These are phyloP conservation scores for Corella eumyota DNA, from an alignment of 23 tunicate species.

Conservation along the genomic window DNA sequence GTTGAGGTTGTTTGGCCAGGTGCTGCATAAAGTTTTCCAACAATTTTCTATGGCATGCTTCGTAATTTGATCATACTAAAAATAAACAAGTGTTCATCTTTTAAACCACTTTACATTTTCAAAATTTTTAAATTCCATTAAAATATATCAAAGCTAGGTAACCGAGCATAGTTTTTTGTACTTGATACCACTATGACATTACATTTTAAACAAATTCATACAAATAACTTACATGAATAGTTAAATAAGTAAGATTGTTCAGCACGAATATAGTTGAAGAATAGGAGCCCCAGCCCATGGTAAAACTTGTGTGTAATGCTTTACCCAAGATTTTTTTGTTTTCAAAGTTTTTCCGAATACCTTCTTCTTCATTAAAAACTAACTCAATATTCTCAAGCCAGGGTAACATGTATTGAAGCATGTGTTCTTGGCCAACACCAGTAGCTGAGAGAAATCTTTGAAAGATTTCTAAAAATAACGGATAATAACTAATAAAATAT, in stretches of 20 bases:
- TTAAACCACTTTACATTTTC: too few relatives aligned
- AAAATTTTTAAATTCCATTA: too few relatives aligned
- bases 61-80: constrained; percentile 25
- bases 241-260: constrained; percentile 22
- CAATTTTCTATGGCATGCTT: constrained; percentile 46
- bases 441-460: constrained; percentile 33
- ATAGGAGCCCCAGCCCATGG: background rate
- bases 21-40: constrained; percentile 40
- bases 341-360: too few relatives aligned
- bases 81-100: background rate
- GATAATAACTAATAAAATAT: background rate
- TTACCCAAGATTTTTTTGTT: too few relatives aligned
- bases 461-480: constrained; percentile 36
- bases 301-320: too few relatives aligned
- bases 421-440: constrained; percentile 24
- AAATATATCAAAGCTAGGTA: too few relatives aligned
- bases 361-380: constrained; percentile 2
- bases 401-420: constrained; percentile 58
- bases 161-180: too few relatives aligned
- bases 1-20: constrained; percentile 32
- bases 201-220: too few relatives aligned
- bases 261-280: background rate
- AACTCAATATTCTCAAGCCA: constrained; percentile 67
- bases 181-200: too few relatives aligned
- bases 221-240: constrained; percentile 16